phyloP scores from a whole-genome alignment of 2,797 vertebrate genomes.

The Oreochromis mossambicus region DNA sequence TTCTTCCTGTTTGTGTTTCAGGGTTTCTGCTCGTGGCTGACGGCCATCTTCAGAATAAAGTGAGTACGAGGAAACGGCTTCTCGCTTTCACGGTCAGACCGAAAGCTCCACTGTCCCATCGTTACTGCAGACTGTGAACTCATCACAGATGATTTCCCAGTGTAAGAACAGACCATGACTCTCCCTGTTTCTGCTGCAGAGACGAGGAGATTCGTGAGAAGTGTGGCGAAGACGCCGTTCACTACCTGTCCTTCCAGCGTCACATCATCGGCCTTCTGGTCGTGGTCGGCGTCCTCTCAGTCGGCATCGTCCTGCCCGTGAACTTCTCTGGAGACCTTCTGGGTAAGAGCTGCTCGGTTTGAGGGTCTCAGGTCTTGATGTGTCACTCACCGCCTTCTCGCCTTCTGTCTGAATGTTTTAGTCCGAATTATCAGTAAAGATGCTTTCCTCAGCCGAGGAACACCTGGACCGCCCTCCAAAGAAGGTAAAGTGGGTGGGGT shows the following conservation, averaged over 20 bases:
- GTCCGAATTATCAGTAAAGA: constrained; percentile 67
- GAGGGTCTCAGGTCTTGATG: neutral
- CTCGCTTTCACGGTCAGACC: neutral
- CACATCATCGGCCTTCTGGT: constrained; percentile 97
- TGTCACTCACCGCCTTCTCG: neutral
- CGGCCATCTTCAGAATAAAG: constrained; percentile 99
- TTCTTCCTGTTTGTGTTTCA: constrained; percentile 35
- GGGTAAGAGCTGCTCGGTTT: constrained; percentile 69
- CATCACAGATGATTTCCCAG: neutral
- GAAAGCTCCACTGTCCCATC: neutral
- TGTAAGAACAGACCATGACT: neutral
- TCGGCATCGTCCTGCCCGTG: constrained; percentile 92
- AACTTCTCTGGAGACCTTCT: constrained; percentile 97
- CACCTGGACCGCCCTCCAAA: constrained; percentile 56
- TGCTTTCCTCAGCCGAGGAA: constrained; percentile 46
- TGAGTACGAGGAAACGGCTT: constrained; percentile 70
- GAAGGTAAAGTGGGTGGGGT: constrained; percentile 56
- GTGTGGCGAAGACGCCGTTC: constrained; percentile 90
- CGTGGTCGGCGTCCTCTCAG: constrained; percentile 89
- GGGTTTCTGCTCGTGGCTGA: constrained; percentile 98
- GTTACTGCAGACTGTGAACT: neutral
- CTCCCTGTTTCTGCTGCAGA: constrained; percentile 54
- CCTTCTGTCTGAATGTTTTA: constrained; percentile 45
- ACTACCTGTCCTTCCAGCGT: constrained; percentile 96
- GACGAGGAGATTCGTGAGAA: constrained; percentile 97